These are phyloP conservation scores for Tetraodon nigroviridis DNA, from an alignment of 2,113 vertebrate genomes.

Conservation along the genomic window DNA sequence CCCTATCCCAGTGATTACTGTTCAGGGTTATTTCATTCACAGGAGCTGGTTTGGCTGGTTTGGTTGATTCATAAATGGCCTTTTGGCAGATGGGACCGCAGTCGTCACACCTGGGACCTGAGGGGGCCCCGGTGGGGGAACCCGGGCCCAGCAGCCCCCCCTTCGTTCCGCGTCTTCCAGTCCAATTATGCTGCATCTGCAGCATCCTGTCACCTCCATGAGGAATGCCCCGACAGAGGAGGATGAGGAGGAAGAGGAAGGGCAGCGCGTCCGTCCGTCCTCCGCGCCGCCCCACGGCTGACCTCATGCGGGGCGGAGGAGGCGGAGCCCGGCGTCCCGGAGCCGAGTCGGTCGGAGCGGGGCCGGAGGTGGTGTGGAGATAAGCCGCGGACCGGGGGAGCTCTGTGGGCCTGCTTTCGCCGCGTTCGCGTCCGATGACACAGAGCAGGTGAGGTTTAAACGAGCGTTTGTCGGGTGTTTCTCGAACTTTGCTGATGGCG, in stretches of 20 bases:
- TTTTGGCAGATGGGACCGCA: too few species aligned
- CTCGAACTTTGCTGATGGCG: neutral
- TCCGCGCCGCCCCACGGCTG: slow-evolving; percentile 41
- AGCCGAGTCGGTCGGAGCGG: slow-evolving; percentile 41
- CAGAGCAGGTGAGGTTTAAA: slow-evolving; percentile 62
- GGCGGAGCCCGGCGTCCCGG: slow-evolving; percentile 48
- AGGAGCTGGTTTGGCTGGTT: too few species aligned
- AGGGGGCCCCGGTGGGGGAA: too few species aligned
- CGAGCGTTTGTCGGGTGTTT: too few species aligned
- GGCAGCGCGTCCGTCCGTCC: neutral
- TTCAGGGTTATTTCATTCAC: too few species aligned
- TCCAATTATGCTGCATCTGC: slow-evolving; percentile 9
- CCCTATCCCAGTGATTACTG: too few species aligned
- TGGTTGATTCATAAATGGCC: too few species aligned
- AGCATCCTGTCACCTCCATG: slow-evolving; percentile 34
- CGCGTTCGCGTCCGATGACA: slow-evolving; percentile 54
- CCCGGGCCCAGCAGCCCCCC: too few species aligned
- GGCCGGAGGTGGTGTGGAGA: slow-evolving; percentile 58
- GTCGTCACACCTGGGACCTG: too few species aligned
- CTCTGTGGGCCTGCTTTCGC: slow-evolving; percentile 44
- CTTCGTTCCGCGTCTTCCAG: neutral
- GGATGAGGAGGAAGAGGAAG: slow-evolving; percentile 2
- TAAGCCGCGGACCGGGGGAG: slow-evolving; percentile 50
- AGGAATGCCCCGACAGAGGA: slow-evolving; percentile 28
- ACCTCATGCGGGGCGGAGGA: slow-evolving; percentile 58